These are phyloP conservation scores for Fulica atra DNA, from an alignment of 2,113 vertebrate species.

Conservation along the genomic window DNA sequence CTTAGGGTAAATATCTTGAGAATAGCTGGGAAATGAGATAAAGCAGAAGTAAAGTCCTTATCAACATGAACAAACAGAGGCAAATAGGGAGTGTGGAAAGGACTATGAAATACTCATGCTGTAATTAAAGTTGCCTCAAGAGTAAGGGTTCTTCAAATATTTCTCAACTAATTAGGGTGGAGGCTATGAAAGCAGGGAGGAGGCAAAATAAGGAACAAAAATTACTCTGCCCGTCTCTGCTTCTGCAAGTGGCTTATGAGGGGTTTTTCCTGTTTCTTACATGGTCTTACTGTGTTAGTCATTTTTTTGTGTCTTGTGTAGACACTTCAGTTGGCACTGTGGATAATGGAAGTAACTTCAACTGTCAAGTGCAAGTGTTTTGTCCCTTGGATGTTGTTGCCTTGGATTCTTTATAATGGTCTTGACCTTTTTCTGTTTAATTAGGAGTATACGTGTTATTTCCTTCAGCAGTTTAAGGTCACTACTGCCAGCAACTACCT, in stretches of 20 bases:
- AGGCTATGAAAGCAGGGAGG: background rate
- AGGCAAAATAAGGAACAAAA: background rate
- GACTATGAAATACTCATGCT: background rate
- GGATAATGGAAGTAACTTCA: slow-evolving; percentile 12
- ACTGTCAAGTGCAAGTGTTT: slow-evolving; percentile 2
- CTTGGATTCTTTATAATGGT: background rate
- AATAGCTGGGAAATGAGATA: background rate
- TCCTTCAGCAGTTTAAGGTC: background rate
- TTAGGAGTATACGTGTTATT: background rate
- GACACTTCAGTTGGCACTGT: background rate
- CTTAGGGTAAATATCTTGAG: background rate
- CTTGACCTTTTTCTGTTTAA: background rate
- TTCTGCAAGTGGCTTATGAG: background rate
- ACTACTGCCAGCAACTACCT: background rate
- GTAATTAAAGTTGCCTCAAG: slow-evolving; percentile 5
- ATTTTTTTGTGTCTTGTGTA: background rate
- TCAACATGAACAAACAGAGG: background rate
- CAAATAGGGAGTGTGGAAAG: background rate
- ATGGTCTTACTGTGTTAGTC: background rate
- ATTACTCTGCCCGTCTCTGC: background rate
- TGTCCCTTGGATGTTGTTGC: background rate
- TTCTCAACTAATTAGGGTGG: background rate
- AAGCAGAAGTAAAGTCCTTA: background rate
- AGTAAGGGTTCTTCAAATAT: slow-evolving; percentile 14
- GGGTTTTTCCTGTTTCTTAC: background rate